These are phyloP conservation scores for Julus scanicus DNA, from an alignment of 2,888 invertebrate genomes.

Conservation along the genomic window DNA sequence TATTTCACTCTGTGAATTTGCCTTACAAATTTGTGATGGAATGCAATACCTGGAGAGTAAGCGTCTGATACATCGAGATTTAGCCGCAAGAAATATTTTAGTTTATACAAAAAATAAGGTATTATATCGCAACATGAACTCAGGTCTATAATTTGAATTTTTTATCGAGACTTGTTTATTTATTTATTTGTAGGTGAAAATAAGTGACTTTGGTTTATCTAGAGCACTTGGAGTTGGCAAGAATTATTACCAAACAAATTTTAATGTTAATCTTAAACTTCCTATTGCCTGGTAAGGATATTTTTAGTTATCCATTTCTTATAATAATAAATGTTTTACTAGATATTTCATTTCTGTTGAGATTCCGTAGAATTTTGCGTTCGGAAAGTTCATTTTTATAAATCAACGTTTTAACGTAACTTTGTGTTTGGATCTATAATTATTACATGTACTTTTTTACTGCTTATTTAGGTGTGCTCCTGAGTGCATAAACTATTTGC, in stretches of 20 bases:
- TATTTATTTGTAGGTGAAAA: conserved; percentile 76
- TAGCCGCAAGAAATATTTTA: conserved; percentile 96
- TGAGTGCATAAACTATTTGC: conserved; percentile 94
- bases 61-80: conserved; percentile 95
- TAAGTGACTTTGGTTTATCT: conserved; percentile 97
- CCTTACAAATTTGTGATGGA: conserved; percentile 95
- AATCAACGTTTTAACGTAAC: too few species aligned
- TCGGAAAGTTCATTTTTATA: too few species aligned
- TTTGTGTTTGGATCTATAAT: too few species aligned
- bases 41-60: conserved; percentile 98
- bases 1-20: conserved; percentile 91
- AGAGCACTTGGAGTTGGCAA: conserved; percentile 96
- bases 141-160: not conserved
- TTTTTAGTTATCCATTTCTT: not conserved
- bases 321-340: not conserved
- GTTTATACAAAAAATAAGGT: conserved; percentile 95
- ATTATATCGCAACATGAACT: conserved; percentile 22
- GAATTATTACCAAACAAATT: conserved; percentile 98
- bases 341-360: too few species aligned
- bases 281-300: conserved; percentile 92
- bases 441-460: too few species aligned
- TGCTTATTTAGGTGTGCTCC: conserved; percentile 84
- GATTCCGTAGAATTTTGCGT: too few species aligned
- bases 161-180: conserved; percentile 47
- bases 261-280: conserved; percentile 94